Conservation (phyloP, 2,888 invertebrate species). For the Cosmia pyralina region DNA sequence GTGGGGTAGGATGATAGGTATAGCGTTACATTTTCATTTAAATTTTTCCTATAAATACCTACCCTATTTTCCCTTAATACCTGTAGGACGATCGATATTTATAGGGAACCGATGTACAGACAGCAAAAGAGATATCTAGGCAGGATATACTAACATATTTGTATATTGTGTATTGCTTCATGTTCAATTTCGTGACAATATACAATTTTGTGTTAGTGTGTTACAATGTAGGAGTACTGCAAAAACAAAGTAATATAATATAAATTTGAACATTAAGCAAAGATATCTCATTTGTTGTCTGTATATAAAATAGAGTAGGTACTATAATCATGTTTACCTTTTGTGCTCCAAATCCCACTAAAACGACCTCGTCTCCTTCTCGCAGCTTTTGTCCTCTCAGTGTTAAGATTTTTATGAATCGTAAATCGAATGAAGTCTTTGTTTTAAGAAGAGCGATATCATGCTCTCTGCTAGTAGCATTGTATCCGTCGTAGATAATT, state of each 20-base stretch:
- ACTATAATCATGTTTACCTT: slow-evolving; percentile 62
- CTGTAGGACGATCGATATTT: background rate
- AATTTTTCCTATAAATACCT: background rate
- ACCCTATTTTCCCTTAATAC: too few relatives aligned
- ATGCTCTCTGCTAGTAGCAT: slow-evolving; percentile 71
- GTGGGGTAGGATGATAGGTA: too few relatives aligned
- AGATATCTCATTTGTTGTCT: too few relatives aligned
- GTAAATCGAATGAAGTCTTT: slow-evolving; percentile 72
- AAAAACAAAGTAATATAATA: too few relatives aligned
- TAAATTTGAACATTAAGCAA: too few relatives aligned
- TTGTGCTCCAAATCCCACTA: slow-evolving; percentile 83
- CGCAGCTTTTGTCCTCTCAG: slow-evolving; percentile 68
- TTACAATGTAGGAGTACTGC: too few relatives aligned
- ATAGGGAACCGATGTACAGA: background rate
- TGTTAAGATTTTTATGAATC: slow-evolving; percentile 69
- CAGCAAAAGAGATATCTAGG: too few relatives aligned
- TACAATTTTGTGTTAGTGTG: too few relatives aligned
- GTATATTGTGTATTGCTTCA: too few relatives aligned
- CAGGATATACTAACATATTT: too few relatives aligned
- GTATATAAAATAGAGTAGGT: too few relatives aligned
- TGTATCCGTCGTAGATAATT: slow-evolving; percentile 73
- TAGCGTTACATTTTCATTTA: background rate
- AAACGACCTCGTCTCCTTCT: slow-evolving; percentile 77
- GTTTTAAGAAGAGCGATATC: slow-evolving; percentile 83
- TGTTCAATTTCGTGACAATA: too few relatives aligned